Evolutionary conservation across 53 echinoderm and acorn worm species (phyloP).

Genomic region (Zoroaster sp.): DNA sequence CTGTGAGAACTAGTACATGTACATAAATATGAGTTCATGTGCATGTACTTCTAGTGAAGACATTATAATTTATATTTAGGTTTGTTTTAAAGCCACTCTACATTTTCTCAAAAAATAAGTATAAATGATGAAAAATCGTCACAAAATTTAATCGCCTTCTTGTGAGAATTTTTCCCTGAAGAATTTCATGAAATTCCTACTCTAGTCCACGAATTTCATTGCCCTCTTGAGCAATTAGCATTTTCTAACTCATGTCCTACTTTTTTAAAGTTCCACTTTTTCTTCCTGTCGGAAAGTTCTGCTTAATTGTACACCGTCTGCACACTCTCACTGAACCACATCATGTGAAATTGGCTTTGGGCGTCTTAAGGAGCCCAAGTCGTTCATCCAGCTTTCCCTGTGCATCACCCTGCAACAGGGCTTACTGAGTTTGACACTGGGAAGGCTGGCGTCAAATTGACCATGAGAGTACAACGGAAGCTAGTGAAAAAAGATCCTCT

Average conservation of each 20-base stretch:
- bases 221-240: background rate
- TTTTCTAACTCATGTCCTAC: background rate
- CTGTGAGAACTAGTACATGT: too few relatives aligned
- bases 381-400: background rate
- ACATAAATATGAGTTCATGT: too few relatives aligned
- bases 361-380: background rate
- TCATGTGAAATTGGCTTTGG: background rate
- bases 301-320: background rate
- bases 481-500: constrained; percentile 13
- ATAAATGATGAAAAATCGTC: too few relatives aligned
- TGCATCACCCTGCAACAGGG: background rate
- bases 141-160: too few relatives aligned
- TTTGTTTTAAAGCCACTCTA: too few relatives aligned
- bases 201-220: background rate
- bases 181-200: too few relatives aligned
- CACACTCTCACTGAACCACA: background rate
- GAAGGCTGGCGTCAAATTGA: constrained; percentile 48
- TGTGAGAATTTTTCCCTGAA: too few relatives aligned
- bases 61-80: too few relatives aligned
- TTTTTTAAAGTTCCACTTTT: background rate
- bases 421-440: constrained; percentile 44
- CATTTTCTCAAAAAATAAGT: too few relatives aligned
- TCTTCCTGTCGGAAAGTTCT: background rate
- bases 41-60: too few relatives aligned
- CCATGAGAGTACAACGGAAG: constrained; percentile 30